Evolutionary conservation across 1,140 invertebrate genomes (phyloP).

Genomic region (Papilio machaon): DNA sequence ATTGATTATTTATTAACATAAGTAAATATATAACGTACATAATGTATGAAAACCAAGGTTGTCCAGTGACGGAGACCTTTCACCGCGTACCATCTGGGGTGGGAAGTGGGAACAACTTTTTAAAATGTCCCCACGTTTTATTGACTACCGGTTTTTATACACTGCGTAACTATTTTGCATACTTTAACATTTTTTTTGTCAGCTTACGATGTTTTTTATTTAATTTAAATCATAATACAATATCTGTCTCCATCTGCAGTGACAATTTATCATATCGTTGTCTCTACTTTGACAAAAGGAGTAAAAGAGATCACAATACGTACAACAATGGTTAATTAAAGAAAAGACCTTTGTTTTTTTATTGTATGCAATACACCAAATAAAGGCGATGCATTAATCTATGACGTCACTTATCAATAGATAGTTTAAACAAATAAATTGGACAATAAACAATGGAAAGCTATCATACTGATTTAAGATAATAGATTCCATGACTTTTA

Average conservation of each 20-base stretch:
- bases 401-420: neutral
- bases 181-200: neutral
- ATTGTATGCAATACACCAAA: neutral
- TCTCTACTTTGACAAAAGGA: no score
- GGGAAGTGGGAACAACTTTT: neutral
- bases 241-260: no score
- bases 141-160: neutral
- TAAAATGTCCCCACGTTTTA: neutral
- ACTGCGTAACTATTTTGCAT: neutral
- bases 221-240: no score
- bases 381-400: neutral
- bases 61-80: neutral
- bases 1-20: neutral
- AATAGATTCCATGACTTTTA: constrained; percentile 1
- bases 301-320: no score
- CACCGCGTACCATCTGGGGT: neutral
- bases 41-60: neutral
- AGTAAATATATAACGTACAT: neutral
- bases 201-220: neutral
- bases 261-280: no score
- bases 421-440: neutral
- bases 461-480: neutral
- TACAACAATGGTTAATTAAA: no score
- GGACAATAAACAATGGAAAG: constrained; percentile 9
- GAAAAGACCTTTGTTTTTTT: no score